Evolutionary conservation across 2,113 vertebrate genomes (phyloP), one percentile per base, ranked within the genome.

Genomic region (Corythaeola cristata): DNA sequence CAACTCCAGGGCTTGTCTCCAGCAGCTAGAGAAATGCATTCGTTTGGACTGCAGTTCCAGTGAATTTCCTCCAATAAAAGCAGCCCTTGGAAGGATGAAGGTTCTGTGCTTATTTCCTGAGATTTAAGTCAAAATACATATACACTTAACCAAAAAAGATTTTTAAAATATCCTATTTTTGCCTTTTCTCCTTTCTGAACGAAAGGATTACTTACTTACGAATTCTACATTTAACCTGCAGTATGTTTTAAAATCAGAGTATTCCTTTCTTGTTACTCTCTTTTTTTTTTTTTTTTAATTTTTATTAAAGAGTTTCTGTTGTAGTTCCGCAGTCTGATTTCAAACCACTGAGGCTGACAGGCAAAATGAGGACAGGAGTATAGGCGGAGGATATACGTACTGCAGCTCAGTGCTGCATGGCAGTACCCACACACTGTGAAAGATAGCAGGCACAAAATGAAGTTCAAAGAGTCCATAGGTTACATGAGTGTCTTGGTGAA

Each of bases 401-500:
- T 67, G 88, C 78, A 77, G 68, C 62, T 71, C 55, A 76, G 89
- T 22, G 23, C 44, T 71, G 24, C 67, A 37, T 6, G 32, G 67
- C 88, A 91, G 62, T 63, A 49, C 58, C 73, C 69, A 68, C 28
- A 50, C 49, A 62, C 87, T 76, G 75, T 56, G n/a, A 81, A 85
- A 95, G 44, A 75, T 5, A 91, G 59, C 44, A 77, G 71, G 86
- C 92, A 88, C 66, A 72, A 49, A 84, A 84, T 32, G n/a, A 93
- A 90, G 74, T 93, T 97, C 88, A 97, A 93, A 97, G 74, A 77
- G 75, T 91, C 75, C 92, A 85, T 86, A 96, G 90, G 95, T 83
- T 98, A 97, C 82, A 91, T 50, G 88, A 92, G 77, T 82, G 89
- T 73, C 95, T 85, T 92, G 71, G 72, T 91, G 91, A 96, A 97